These are phyloP conservation scores for Notothenia rossii DNA, from an alignment of 2,113 vertebrate genomes.

Conservation along the genomic window DNA sequence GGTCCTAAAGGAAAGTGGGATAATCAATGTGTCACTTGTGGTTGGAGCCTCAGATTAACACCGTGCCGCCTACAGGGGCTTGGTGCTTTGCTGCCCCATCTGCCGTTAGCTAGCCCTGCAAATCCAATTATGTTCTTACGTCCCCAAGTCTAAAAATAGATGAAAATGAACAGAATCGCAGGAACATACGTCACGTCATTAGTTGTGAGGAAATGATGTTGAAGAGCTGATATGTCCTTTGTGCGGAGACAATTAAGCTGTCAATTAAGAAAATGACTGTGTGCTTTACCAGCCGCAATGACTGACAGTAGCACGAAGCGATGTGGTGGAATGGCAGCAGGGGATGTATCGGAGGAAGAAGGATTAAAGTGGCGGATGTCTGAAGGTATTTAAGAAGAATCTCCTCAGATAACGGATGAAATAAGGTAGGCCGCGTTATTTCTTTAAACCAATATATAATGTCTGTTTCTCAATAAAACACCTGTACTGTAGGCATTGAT, in stretches of 20 bases:
- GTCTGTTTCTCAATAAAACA: background rate
- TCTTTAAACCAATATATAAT: conserved; percentile 2
- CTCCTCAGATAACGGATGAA: conserved; percentile 62
- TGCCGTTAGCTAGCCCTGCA: conserved; percentile 77
- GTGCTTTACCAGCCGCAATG: conserved; percentile 37
- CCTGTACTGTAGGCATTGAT: background rate
- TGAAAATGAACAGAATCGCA: conserved; percentile 72
- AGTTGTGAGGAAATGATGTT: conserved; percentile 54
- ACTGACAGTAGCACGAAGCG: conserved; percentile 31
- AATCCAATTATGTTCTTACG: conserved; percentile 90
- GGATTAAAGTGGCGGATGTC: conserved; percentile 71
- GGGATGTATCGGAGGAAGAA: conserved; percentile 73
- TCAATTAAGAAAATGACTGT: conserved; percentile 33
- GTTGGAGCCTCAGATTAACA: conserved; percentile 75
- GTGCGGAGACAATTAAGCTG: conserved; percentile 21
- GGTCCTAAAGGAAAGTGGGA: conserved; percentile 31
- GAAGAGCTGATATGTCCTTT: conserved; percentile 61
- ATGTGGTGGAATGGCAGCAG: conserved; percentile 71
- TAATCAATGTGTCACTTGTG: conserved; percentile 56
- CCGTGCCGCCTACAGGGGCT: conserved; percentile 55
- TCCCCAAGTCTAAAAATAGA: conserved; percentile 81
- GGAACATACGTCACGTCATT: conserved; percentile 45
- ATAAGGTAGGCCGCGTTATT: conserved; percentile 72
- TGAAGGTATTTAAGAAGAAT: conserved; percentile 62
- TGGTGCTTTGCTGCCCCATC: conserved; percentile 76